Conservation (phyloP, 2,797 vertebrate genomes). For the Hydrolagus colliei region DNA sequence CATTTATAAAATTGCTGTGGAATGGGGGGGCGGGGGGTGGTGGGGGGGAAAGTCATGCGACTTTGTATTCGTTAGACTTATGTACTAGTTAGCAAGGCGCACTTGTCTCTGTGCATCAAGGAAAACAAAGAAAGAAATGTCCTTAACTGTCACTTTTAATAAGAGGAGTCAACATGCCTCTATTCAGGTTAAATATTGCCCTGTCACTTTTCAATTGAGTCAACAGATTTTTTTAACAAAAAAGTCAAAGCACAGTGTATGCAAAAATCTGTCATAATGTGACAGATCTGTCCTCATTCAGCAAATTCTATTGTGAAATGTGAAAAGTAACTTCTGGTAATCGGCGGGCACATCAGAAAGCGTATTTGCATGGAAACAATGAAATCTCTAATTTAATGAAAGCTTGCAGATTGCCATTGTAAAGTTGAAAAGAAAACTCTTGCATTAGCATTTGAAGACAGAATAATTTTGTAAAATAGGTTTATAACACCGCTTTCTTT, state of each 20-base stretch:
- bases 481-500: neutral
- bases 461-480: constrained; percentile 9
- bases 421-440: constrained; percentile 55
- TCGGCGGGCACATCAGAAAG: constrained; percentile 88
- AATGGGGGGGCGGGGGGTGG: too few relatives aligned
- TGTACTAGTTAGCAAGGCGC: constrained; percentile 82
- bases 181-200: constrained; percentile 92
- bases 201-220: constrained; percentile 95
- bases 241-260: constrained; percentile 78
- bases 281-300: constrained; percentile 81
- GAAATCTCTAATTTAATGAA: constrained; percentile 76
- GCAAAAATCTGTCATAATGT: constrained; percentile 86
- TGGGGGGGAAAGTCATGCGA: constrained; percentile 59
- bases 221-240: constrained; percentile 81
- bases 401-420: constrained; percentile 74
- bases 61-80: constrained; percentile 94
- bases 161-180: constrained; percentile 89
- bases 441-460: constrained; percentile 1
- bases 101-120: constrained; percentile 86
- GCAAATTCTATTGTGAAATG: constrained; percentile 58
- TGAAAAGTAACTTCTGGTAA: constrained; percentile 74
- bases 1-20: constrained; percentile 68
- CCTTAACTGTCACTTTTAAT: constrained; percentile 94
- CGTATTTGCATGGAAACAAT: constrained; percentile 68
- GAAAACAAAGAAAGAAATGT: constrained; percentile 88